Conservation (phyloP, 2,888 invertebrate species). For the Tipula unca region DNA sequence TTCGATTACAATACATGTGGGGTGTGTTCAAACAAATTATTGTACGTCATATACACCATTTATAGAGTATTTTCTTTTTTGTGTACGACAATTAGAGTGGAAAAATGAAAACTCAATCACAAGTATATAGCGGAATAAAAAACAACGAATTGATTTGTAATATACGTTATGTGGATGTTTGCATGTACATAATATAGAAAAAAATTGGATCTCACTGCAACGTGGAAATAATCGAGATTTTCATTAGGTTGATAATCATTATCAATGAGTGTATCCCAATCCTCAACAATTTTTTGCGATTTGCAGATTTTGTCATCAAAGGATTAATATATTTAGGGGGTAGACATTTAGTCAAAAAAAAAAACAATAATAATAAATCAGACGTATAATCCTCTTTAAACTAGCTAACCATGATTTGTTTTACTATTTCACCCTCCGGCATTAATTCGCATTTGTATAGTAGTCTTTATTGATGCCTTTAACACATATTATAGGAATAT, state of each 20-base stretch:
- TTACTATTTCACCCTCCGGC: not conserved
- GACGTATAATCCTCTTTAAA: not conserved
- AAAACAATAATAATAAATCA: not conserved
- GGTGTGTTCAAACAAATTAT: not conserved
- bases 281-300: not conserved
- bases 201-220: not conserved
- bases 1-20: not conserved
- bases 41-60: not conserved
- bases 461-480: not conserved
- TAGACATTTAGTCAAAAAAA: not conserved
- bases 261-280: not conserved
- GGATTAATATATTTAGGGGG: not conserved
- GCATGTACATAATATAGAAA: too few species aligned
- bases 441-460: not conserved
- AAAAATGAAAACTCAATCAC: not conserved
- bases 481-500: not conserved
- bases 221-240: not conserved
- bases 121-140: not conserved
- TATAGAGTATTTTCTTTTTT: not conserved
- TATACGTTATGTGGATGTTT: too few species aligned
- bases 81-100: not conserved
- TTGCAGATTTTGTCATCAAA: not conserved
- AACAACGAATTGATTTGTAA: not conserved
- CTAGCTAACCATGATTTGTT: not conserved
- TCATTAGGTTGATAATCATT: not conserved